Conservation (phyloP, 2,888 invertebrate species). For the Heliconius charithonia region DNA sequence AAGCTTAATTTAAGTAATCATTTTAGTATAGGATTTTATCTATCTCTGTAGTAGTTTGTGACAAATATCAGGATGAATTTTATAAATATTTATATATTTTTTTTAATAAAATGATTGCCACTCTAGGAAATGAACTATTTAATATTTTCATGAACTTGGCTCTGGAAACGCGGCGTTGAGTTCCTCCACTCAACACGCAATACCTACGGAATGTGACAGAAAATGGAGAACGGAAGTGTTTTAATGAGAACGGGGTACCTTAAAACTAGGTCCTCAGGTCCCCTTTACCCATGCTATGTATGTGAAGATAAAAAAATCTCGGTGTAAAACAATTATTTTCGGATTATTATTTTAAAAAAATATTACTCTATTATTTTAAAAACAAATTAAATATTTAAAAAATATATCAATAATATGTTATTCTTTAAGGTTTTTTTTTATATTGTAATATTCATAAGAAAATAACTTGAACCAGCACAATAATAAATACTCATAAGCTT, state of each 20-base stretch:
- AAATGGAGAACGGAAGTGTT: no score
- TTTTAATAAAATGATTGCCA: neutral
- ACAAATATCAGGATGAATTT: neutral
- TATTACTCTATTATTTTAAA: neutral
- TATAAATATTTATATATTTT: neutral
- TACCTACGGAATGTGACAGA: no score
- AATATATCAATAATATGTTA: no score
- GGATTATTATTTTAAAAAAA: no score
- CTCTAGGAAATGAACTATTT: neutral
- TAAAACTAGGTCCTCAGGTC: no score
- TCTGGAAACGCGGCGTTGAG: no score
- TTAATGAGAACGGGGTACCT: no score
- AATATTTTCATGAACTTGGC: neutral
- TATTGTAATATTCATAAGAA: neutral
- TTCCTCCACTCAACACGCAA: no score
- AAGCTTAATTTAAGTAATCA: neutral
- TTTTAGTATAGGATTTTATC: constrained; percentile 2
- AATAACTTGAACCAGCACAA: neutral
- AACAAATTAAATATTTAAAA: neutral
- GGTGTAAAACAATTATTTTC: no score
- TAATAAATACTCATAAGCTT: neutral
- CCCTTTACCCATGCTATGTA: no score
- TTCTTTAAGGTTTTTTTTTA: neutral
- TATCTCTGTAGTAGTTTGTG: neutral
- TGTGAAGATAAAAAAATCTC: no score